Base-by-base conservation (phyloP, 2,888 invertebrate species). In the Agrotis ipsilon region DNA sequence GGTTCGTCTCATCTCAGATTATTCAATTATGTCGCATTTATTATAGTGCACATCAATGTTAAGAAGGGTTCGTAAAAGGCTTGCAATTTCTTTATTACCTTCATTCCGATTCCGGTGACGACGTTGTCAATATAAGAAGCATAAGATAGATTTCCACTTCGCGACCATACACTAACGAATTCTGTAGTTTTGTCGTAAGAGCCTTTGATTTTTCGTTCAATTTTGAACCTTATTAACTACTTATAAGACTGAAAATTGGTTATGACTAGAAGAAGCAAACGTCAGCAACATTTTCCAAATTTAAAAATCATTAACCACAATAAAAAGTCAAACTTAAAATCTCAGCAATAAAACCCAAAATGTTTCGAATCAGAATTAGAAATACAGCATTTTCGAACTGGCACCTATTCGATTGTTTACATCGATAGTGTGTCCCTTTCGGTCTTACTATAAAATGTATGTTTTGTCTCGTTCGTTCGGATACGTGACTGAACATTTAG, bases 401-500 rank as follows among this genome's bases (percentile, higher is more conserved):
- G 75, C 67, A 60, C 55, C 63, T 48, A 69, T 86, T 63, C 81
- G 88, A 90, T 92, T 92, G 92, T 93, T 93, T 92, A 92, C 91
- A 92, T 89, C 86, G 85, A 84, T 86, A 76, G 78, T 83, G 82
- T 66, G 68, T 92, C 91, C 79, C 83, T 84, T 77, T 92, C 85
- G 63, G 60, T 59, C 85, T 68, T 43, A 45, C 21, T 43, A 54
- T 71, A 80, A 81, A 83, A 75, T 61, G 71, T 84, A 87, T 88
- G 75, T 71, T 48, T 74, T 64, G 71, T 86, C 85, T 68, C 84
- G 67, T 72, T 74, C 75, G 75, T 79, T 80, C 83, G 67, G 85
- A 87, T 92, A 94, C 94, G 94, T 94, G 94, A 92, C 94, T 90
- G 92, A 92, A 92, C 94, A 94, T 94, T 92, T 90, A 89, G 92